Percentiles rank a stretch among this genome's conserved stretches.
These are phyloP conservation scores for Corapipo altera DNA, from an alignment of 2,113 vertebrate species.

Conservation along the genomic window DNA sequence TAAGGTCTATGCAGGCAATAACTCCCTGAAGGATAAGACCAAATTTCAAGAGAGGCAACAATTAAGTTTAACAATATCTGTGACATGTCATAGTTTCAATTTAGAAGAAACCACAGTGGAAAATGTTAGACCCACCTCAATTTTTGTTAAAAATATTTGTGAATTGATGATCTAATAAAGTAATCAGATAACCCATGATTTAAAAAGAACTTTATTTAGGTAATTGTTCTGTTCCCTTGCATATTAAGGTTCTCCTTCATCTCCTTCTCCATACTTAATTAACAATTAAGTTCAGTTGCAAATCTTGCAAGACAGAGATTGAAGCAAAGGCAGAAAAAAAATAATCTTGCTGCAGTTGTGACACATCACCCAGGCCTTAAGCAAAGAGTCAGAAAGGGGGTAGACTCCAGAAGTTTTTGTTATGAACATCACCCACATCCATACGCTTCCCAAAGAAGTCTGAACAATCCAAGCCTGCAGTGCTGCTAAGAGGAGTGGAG, in stretches of 20 bases:
- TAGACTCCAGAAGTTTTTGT: background rate
- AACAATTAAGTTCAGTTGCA: background rate
- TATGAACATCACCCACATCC: background rate
- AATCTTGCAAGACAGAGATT: background rate
- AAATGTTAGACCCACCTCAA: background rate
- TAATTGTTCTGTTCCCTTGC: background rate
- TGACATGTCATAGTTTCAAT: background rate
- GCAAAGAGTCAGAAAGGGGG: background rate
- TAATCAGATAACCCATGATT: background rate
- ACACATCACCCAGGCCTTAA: background rate
- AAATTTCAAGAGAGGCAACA: background rate
- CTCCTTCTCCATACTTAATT: background rate
- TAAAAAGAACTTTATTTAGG: background rate
- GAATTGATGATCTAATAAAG: conserved; percentile 13
- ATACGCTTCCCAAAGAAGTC: background rate
- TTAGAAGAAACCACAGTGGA: background rate
- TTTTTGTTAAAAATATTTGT: conserved; percentile 1
- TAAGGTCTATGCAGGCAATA: background rate
- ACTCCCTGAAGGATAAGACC: background rate
- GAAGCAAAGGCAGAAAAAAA: background rate
- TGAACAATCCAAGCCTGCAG: fast-evolving
- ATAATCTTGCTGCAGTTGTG: background rate
- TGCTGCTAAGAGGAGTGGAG: background rate
- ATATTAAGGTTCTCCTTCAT: background rate
- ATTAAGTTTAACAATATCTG: background rate